These are phyloP conservation scores for Toxotes lorentzi DNA, from an alignment of 2,797 vertebrate species.

Conservation along the genomic window DNA sequence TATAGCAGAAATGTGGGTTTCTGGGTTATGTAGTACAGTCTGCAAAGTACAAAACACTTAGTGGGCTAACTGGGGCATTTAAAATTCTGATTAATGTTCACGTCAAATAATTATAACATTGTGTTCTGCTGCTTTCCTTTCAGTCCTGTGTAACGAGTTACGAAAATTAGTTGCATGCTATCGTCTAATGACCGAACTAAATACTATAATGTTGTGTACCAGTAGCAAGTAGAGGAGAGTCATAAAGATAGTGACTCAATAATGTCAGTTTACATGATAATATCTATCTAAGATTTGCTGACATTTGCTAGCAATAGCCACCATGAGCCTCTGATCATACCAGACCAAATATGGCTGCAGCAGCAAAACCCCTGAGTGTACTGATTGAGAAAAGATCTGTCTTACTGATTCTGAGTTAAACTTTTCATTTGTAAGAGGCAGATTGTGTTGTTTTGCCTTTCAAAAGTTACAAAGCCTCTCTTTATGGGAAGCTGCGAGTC, in stretches of 20 bases:
- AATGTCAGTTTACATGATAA: neutral
- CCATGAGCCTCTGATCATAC: neutral
- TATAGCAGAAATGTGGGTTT: slow-evolving; percentile 47
- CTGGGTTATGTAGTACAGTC: slow-evolving; percentile 45
- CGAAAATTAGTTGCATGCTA: neutral
- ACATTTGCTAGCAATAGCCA: neutral
- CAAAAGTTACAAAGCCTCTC: neutral
- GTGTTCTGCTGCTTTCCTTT: slow-evolving; percentile 20
- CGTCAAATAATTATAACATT: slow-evolving; percentile 13
- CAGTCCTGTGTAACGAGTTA: slow-evolving; percentile 15
- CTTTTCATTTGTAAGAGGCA: neutral
- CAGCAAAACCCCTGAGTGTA: neutral
- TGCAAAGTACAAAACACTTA: slow-evolving; percentile 36
- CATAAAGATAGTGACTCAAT: neutral
- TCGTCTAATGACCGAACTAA: neutral
- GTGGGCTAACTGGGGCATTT: slow-evolving; percentile 28
- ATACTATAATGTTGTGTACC: neutral
- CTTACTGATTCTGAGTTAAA: neutral
- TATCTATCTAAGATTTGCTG: neutral
- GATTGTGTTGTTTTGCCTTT: neutral
- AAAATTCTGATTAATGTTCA: slow-evolving; percentile 44
- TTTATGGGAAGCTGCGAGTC: neutral
- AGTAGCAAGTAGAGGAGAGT: neutral
- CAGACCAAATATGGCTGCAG: neutral
- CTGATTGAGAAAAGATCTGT: neutral